Base-by-base conservation (phyloP, 2,888 invertebrate genomes). In the Hyles lineata region DNA sequence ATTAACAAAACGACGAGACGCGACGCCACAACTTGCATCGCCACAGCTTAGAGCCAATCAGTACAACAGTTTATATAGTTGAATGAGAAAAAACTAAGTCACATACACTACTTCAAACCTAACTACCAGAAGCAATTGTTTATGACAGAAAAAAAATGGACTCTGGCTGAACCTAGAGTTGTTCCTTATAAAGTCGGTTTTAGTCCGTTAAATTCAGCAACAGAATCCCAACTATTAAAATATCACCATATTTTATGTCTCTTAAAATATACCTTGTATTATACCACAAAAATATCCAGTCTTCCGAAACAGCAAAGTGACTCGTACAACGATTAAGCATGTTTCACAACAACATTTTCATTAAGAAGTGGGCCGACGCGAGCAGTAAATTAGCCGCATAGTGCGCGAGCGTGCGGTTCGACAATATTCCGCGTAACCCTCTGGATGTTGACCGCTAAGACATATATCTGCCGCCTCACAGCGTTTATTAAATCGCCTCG, bases 381-480 rank as follows among this genome's bases (percentile, higher is more conserved):
- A 35, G 35, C 21, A 35, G 32, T 63, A 63, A 63, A 63, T 63
- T 63, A 63, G 63, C 63, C 21, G 9, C 63, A 35, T 63, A 35
- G 63, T 35, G 35, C 19, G 35, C 35, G 63, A 21, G 63, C 63
- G 63, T 63, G 63, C 35, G 63, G 63, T 63, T 63, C 17, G 35
- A 63, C 63, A 63, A 63, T 21, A 35, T 63, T 63, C 35, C 35
- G n/a, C 63, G 63, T n/a, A 62, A 29, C 61, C 25, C 61, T 32
- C n/a, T 35, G 63, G 35, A 35, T 63, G 63, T 63, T 63, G 63
- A 63, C 63, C 63, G 63, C 15, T 35, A 63, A 63, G 63, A 63
- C 63, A 63, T 43, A 63, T 63, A 63, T 35, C 35, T 43, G 11
- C 63, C n/a, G 32, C 25, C 63, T 35, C 63, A 9, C n/a, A n/a